These are phyloP conservation scores for Anniella stebbinsi DNA, from an alignment of 2,797 vertebrate genomes.

Conservation along the genomic window DNA sequence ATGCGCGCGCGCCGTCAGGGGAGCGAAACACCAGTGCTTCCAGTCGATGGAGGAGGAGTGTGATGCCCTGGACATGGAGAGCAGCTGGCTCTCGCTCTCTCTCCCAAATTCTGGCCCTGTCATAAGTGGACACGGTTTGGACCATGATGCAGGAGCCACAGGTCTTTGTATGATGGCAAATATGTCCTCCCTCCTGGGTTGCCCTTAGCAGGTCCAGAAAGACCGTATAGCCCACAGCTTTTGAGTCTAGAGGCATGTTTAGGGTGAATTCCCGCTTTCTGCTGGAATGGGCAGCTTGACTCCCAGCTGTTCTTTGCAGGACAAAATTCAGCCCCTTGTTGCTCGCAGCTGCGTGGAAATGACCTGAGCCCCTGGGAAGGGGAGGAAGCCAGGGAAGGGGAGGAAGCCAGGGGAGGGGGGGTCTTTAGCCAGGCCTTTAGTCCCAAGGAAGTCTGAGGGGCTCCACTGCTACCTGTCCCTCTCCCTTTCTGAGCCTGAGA, in stretches of 20 bases:
- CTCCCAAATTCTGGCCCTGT: too few relatives aligned
- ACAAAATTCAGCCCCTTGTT: neutral
- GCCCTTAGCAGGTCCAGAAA: too few relatives aligned
- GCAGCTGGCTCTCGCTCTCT: too few relatives aligned
- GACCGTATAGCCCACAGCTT: neutral
- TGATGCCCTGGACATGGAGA: neutral
- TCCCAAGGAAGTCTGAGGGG: too few relatives aligned
- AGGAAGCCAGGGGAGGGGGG: too few relatives aligned
- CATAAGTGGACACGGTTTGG: too few relatives aligned
- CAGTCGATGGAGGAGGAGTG: neutral
- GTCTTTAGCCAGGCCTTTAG: neutral
- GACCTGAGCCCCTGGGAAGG: neutral
- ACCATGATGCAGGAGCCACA: neutral
- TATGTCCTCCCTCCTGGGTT: neutral
- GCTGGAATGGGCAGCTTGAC: neutral
- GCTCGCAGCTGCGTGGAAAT: neutral
- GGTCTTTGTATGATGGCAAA: neutral
- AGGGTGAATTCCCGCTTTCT: neutral
- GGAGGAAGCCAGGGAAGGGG: too few relatives aligned
- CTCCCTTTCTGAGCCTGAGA: neutral
- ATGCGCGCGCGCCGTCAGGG: neutral
- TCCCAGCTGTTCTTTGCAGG: too few relatives aligned
- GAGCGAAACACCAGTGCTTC: neutral
- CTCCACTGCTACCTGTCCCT: neutral
- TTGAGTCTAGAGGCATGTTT: neutral